Evolutionary conservation across 2,797 vertebrate genomes (phyloP).

Genomic region (Ceryle rudis): DNA sequence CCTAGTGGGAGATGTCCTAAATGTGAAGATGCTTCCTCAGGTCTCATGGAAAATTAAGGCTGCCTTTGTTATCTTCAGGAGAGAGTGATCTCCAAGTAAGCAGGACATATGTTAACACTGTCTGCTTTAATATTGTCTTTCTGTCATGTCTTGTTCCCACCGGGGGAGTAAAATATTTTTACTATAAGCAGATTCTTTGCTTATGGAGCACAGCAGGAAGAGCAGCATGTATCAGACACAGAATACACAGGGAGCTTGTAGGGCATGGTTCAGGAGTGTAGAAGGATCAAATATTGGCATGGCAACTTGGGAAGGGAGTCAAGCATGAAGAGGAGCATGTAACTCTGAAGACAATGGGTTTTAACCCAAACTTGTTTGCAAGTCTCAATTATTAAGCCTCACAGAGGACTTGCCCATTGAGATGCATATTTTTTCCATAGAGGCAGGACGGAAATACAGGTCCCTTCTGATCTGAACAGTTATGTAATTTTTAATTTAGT

Average conservation of each 20-base stretch:
- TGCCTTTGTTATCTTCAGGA: neutral
- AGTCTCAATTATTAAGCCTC: neutral
- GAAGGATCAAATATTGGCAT: neutral
- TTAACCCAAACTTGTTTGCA: neutral
- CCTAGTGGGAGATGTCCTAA: neutral
- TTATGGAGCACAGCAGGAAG: neutral
- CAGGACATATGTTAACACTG: neutral
- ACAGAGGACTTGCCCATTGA: neutral
- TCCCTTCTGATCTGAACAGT: neutral
- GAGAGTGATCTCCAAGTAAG: neutral
- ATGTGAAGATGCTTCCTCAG: neutral
- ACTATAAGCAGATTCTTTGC: slow-evolving; percentile 5
- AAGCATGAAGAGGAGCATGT: neutral
- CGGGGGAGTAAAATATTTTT: slow-evolving; percentile 31
- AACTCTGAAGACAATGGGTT: neutral
- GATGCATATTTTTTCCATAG: neutral
- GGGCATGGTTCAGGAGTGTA: fast-evolving
- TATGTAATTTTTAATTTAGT: neutral
- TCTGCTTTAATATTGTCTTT: neutral
- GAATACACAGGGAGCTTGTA: neutral
- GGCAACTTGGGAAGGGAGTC: neutral
- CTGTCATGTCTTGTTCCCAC: neutral
- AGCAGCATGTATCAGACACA: neutral
- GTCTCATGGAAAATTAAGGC: neutral
- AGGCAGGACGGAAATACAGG: neutral